Percentiles rank a stretch among this genome's conserved stretches.
Conservation (phyloP, 2,888 invertebrate species). For the Epiperipatus broadwayi region DNA sequence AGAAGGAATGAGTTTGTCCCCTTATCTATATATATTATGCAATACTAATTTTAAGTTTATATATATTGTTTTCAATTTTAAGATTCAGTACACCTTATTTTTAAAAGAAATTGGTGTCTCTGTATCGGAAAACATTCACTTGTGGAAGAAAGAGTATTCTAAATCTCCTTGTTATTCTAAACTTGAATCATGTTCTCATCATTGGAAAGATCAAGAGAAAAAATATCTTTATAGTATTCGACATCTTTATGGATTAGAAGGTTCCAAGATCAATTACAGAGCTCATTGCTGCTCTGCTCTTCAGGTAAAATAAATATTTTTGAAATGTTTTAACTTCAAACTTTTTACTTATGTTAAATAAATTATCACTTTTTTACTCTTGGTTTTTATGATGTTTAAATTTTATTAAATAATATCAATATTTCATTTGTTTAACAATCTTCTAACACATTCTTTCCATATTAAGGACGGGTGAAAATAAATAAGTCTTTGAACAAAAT, state of each 20-base stretch:
- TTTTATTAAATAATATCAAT: too few relatives aligned
- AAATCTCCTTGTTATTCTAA: conserved; percentile 28
- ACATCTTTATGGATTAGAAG: conserved; percentile 52
- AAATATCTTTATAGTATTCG: conserved; percentile 46
- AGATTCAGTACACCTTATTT: conserved; percentile 44
- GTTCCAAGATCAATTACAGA: conserved; percentile 40
- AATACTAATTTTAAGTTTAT: too few relatives aligned
- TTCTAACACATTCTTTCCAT: too few relatives aligned
- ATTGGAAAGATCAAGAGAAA: conserved; percentile 42
- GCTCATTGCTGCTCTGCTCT: conserved; percentile 40
- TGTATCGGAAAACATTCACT: conserved; percentile 40
- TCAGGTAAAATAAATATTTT: too few relatives aligned
- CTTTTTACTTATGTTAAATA: too few relatives aligned
- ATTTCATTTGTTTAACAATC: background rate
- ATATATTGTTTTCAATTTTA: conserved; percentile 14
- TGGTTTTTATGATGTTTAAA: too few relatives aligned
- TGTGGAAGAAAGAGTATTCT: conserved; percentile 45
- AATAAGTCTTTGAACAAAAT: too few relatives aligned
- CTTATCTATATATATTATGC: too few relatives aligned
- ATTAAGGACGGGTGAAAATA: too few relatives aligned
- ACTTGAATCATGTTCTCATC: conserved; percentile 35
- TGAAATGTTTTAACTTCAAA: background rate
- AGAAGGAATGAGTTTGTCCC: too few relatives aligned
- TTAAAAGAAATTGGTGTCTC: conserved; percentile 50
- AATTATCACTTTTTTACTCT: too few relatives aligned